Evolutionary conservation across 2,113 vertebrate species (phyloP).

Genomic region (Neopipo cinnamomea): DNA sequence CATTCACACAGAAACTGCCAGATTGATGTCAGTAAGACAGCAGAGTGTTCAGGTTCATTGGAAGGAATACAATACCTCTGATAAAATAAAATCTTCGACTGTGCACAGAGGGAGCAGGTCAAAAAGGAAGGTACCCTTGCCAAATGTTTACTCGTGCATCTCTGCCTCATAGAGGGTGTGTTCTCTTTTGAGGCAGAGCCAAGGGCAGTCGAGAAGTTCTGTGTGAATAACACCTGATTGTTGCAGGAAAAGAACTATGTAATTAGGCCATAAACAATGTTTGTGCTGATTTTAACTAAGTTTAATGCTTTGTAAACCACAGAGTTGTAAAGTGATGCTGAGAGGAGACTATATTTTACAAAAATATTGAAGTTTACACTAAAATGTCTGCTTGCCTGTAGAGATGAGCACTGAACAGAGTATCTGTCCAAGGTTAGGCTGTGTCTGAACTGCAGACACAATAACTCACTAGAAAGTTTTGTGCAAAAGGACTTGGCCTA

Average conservation of each 20-base stretch:
- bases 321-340: slow-evolving; percentile 58
- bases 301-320: slow-evolving; percentile 73
- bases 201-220: slow-evolving; percentile 66
- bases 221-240: slow-evolving; percentile 72
- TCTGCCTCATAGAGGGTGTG: slow-evolving; percentile 41
- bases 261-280: slow-evolving; percentile 72
- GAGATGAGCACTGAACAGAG: neutral
- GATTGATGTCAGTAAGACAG: slow-evolving; percentile 35
- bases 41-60: slow-evolving; percentile 19
- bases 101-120: neutral
- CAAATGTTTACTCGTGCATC: slow-evolving; percentile 73
- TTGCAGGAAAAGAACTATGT: slow-evolving; percentile 56
- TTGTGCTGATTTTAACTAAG: slow-evolving; percentile 71
- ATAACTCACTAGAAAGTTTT: slow-evolving; percentile 38
- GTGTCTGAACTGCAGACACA: slow-evolving; percentile 15
- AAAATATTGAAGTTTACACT: slow-evolving; percentile 73
- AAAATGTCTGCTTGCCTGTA: slow-evolving; percentile 67
- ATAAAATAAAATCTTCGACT: slow-evolving; percentile 20
- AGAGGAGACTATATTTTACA: slow-evolving; percentile 55
- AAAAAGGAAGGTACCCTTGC: neutral
- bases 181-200: slow-evolving; percentile 69
- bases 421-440: slow-evolving; percentile 38
- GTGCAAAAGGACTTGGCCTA: slow-evolving; percentile 4
- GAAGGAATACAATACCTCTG: neutral
- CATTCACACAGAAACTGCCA: slow-evolving; percentile 3